Evolutionary conservation across 35 echinoderm and acorn worm species (phyloP).

Genomic region (Patiria miniata): DNA sequence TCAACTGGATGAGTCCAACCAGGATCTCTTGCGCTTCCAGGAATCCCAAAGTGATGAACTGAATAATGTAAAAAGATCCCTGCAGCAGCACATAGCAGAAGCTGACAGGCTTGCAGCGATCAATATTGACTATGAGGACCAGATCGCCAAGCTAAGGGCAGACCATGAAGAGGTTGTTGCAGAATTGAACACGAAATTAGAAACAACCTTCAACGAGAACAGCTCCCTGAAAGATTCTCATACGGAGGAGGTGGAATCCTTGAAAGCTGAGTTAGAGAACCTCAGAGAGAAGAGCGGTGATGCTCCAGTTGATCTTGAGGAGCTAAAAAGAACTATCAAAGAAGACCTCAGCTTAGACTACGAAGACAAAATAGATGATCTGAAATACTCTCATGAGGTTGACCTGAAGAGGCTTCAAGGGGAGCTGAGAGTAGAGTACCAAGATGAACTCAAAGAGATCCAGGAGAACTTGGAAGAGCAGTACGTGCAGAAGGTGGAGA

Average conservation of each 20-base stretch:
- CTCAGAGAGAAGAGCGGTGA: conserved; percentile 9
- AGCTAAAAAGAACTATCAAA: conserved; percentile 52
- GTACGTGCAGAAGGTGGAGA: conserved; percentile 68
- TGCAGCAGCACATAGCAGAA: conserved; percentile 17
- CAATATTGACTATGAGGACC: conserved; percentile 54
- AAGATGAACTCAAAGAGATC: conserved; percentile 60
- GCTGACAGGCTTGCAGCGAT: conserved; percentile 3
- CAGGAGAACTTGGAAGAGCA: conserved; percentile 68
- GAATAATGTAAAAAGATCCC: not conserved
- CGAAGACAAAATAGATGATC: conserved; percentile 74
- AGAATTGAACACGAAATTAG: conserved; percentile 39
- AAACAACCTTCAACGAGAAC: conserved; percentile 31
- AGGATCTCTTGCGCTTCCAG: conserved; percentile 25
- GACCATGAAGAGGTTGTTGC: conserved; percentile 45
- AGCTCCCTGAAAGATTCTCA: not conserved
- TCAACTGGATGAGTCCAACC: conserved; percentile 23
- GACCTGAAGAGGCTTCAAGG: conserved; percentile 53
- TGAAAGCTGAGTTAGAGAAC: conserved; percentile 52
- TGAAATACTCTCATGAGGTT: conserved; percentile 72
- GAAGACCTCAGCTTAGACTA: conserved; percentile 63
- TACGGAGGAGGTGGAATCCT: conserved; percentile 37
- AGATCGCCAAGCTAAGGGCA: conserved; percentile 48
- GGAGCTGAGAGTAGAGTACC: conserved; percentile 67
- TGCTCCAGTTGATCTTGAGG: conserved; percentile 52
- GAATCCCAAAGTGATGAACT: conserved; percentile 25